phyloP scores from a whole-genome alignment of 2,888 invertebrate genomes.

The Aleiodes leptofemur region DNA sequence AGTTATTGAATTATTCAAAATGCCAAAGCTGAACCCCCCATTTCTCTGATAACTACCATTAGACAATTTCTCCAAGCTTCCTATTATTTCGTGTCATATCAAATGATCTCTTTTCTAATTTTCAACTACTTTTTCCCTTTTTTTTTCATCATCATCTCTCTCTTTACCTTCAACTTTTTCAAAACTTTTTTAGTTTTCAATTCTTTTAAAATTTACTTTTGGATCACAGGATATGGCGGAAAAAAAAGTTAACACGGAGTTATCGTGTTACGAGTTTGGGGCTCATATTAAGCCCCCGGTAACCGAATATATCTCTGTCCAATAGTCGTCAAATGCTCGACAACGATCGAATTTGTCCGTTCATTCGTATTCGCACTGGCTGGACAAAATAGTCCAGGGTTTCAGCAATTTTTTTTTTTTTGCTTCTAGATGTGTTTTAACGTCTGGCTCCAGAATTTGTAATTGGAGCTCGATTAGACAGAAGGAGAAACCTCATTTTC shows the following conservation, averaged over 20 bases:
- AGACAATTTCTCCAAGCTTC: not conserved
- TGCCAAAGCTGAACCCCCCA: slow-evolving; percentile 10
- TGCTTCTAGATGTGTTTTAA: slow-evolving; percentile 39
- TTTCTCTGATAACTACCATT: slow-evolving; percentile 8
- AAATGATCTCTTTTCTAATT: slow-evolving; percentile 63
- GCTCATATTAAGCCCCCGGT: slow-evolving; percentile 68
- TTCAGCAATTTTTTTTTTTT: slow-evolving; percentile 47
- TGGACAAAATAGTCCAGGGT: slow-evolving; percentile 27
- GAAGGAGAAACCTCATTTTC: no score
- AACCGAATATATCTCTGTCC: slow-evolving; percentile 70
- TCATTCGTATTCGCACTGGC: slow-evolving; percentile 58
- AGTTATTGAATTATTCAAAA: slow-evolving; percentile 29
- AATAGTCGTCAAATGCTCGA: slow-evolving; percentile 70
- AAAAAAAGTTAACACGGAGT: slow-evolving; percentile 61
- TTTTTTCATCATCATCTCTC: not conserved
- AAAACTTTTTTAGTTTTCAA: slow-evolving; percentile 19
- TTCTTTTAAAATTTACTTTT: slow-evolving; percentile 21
- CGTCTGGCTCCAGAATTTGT: no score
- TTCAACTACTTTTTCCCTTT: not conserved
- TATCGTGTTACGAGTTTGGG: slow-evolving; percentile 69
- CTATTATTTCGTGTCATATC: slow-evolving; percentile 5
- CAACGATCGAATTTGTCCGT: slow-evolving; percentile 71
- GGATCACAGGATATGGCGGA: slow-evolving; percentile 39
- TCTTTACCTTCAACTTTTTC: not conserved
- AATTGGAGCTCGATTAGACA: no score